Evolutionary conservation across 23 tunicate genomes (phyloP), one percentile per base, ranked within the genome.

Genomic region (Trididemnum nubilum): DNA sequence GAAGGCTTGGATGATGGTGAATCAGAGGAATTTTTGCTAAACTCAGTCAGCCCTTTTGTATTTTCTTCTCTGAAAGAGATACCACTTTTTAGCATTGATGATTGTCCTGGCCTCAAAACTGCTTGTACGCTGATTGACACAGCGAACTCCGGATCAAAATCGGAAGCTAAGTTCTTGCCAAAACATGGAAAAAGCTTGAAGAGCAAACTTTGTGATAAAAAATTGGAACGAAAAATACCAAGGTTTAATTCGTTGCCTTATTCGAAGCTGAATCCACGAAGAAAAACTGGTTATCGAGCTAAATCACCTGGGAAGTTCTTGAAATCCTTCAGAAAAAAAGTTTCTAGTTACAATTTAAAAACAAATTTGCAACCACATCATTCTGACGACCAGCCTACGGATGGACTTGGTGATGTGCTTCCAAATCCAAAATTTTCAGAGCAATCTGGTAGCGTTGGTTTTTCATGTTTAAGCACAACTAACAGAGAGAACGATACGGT

Each of bases 31-130:
- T 61, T 12, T 26, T 12, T 61, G 67, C 67, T 61, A 23, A 61
- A 61, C 29, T 61, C 67, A 12, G 67, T 61, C 29, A 3, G 26
- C 26, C 67, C 67, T 4, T 61, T 61, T n/a, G 29, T n/a, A 12
- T 61, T 61, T n/a, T 61, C 67, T 61, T 61, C 67, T 24, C 18
- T 61, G 5, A 24, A n/a, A 12, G 67, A 61, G 29, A 61, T 61
- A 12, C 67, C 67, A 4, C 26, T 61, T 12, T 61, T 21, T 61
- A 61, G n/a, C 29, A 12, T n/a, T 3, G n/a, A 24, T n/a, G 67
- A 15, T 61, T 22, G 5, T 15, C n/a, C 67, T 5, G 67, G n/a
- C 67, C 4, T 4, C 29, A 61, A 61, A 12, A 24, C 67, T 61
- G 26, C 67, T 12, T n/a, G n/a, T n/a, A 44, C 12, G 9, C 12